Conservation (phyloP, 1,140 invertebrate species). For the Zophobas atratus region DNA sequence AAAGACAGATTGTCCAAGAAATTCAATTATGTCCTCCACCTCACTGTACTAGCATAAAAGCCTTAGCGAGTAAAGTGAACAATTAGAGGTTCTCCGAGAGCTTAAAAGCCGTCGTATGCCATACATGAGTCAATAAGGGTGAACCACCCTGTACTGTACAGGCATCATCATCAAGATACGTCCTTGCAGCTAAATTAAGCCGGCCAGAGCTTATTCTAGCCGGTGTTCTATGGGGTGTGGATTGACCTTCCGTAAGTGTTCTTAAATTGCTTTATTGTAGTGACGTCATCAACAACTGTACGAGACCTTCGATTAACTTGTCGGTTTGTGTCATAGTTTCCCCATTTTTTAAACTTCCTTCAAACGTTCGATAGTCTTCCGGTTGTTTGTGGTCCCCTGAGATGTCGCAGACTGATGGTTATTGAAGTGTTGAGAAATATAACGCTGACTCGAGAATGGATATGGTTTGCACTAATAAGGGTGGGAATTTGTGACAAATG, state of each 20-base stretch:
- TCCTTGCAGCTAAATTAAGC: conserved; percentile 14
- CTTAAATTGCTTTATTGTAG: conserved; percentile 25
- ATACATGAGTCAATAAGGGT: conserved; percentile 30
- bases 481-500: conserved; percentile 22
- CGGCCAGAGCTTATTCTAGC: neutral
- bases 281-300: neutral
- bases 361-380: conserved; percentile 30
- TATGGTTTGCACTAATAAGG: conserved; percentile 38
- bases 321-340: neutral
- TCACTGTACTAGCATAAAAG: conserved; percentile 18
- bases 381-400: conserved; percentile 24
- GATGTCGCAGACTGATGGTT: conserved; percentile 19
- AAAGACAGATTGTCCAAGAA: conserved; percentile 19
- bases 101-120: conserved; percentile 7
- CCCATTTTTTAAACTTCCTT: conserved; percentile 29
- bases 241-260: neutral
- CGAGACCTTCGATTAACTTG: conserved; percentile 2
- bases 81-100: conserved; percentile 25
- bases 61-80: neutral
- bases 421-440: conserved; percentile 24
- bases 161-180: conserved; percentile 3
- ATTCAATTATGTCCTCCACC: conserved; percentile 19
- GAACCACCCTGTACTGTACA: conserved; percentile 11
- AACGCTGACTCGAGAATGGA: conserved; percentile 13
- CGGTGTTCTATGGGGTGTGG: neutral